Conservation (phyloP, 2,113 vertebrate genomes). For the Mormyrus iriodes region DNA sequence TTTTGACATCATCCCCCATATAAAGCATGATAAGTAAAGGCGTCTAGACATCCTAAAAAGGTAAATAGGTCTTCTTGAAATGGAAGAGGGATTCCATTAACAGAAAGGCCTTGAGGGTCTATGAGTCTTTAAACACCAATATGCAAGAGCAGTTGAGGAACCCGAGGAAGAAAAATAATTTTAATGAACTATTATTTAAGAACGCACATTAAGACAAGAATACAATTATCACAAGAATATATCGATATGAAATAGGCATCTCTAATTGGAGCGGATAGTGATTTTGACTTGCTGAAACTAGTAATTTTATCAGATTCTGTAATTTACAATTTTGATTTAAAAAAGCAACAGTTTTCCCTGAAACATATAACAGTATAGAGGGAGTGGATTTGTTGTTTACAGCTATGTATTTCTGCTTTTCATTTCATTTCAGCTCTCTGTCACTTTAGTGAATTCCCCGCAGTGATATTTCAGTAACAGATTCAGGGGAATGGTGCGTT, state of each 20-base stretch:
- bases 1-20: not conserved
- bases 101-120: not conserved
- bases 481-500: not conserved
- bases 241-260: not conserved
- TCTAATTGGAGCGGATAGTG: not conserved
- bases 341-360: not conserved
- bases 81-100: not conserved
- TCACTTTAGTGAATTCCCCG: not conserved
- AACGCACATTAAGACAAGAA: not conserved
- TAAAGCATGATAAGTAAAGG: not conserved
- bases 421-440: not conserved
- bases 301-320: conserved; percentile 7
- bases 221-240: not conserved
- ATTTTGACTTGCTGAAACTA: not conserved
- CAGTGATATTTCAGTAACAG: not conserved
- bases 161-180: not conserved
- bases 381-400: not conserved
- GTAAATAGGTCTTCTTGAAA: not conserved
- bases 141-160: not conserved
- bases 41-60: not conserved
- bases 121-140: not conserved
- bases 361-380: not conserved
- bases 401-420: not conserved
- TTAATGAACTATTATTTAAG: not conserved
- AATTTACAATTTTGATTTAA: not conserved